These are phyloP conservation scores for Lasioglossum malachurum DNA, from an alignment of 2,888 invertebrate genomes.

Conservation along the genomic window DNA sequence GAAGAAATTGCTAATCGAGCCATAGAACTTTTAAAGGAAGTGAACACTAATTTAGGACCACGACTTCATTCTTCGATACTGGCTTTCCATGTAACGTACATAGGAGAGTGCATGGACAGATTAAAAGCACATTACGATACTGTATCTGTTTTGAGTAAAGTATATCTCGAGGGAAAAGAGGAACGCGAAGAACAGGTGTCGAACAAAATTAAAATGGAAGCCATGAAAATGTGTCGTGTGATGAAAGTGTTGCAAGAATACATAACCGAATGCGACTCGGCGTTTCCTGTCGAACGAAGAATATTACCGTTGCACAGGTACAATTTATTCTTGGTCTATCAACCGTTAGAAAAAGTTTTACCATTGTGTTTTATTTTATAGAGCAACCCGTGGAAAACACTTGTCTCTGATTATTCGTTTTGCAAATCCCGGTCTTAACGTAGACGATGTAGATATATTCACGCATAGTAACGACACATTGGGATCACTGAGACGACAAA, in stretches of 20 bases:
- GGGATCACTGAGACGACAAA: conserved; percentile 92
- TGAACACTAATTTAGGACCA: conserved; percentile 97
- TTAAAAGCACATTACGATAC: conserved; percentile 95
- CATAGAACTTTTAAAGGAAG: conserved; percentile 95
- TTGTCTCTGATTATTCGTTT: conserved; percentile 94
- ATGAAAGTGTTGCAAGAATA: conserved; percentile 98
- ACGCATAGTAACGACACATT: conserved; percentile 98
- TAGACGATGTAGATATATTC: conserved; percentile 96
- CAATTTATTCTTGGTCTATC: conserved; percentile 16
- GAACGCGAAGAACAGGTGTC: conserved; percentile 85
- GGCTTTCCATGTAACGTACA: conserved; percentile 96
- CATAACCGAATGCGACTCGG: conserved; percentile 96
- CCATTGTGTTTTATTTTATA: conserved; percentile 79
- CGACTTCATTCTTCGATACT: conserved; percentile 91
- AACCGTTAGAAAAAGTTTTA: neutral
- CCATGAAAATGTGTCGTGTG: conserved; percentile 95
- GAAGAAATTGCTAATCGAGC: conserved; percentile 97
- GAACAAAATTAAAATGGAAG: conserved; percentile 88
- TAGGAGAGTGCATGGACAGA: conserved; percentile 96
- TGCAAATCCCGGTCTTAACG: conserved; percentile 93
- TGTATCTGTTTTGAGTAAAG: conserved; percentile 88
- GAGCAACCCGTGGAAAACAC: conserved; percentile 96
- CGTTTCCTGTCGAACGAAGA: conserved; percentile 94
- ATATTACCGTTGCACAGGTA: conserved; percentile 94
- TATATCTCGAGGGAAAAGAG: conserved; percentile 80